A percentile compares a stretch with the other conserved stretches of the same genome.
Evolutionary conservation across 2,797 vertebrate genomes (phyloP).

Genomic region (Protonibea diacanthus): DNA sequence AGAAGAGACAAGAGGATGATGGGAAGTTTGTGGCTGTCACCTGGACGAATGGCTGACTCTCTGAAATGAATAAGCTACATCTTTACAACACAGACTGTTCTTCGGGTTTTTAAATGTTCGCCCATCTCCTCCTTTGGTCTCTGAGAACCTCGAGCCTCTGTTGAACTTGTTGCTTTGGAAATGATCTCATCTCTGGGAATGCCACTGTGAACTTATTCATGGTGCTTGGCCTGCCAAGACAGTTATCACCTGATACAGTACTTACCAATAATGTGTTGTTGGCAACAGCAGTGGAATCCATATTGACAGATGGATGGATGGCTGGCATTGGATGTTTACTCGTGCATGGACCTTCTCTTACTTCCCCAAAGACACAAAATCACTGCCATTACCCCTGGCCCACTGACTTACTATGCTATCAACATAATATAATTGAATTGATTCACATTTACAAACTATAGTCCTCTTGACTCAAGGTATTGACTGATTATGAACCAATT

Average conservation of each 20-base stretch:
- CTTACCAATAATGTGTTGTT: conserved; percentile 28
- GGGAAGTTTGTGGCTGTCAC: conserved; percentile 6
- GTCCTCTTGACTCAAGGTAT: background rate
- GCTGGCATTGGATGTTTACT: conserved; percentile 35
- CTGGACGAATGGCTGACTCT: background rate
- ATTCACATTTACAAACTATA: background rate
- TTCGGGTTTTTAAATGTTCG: conserved; percentile 21
- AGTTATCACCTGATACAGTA: conserved; percentile 14
- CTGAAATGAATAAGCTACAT: conserved; percentile 36
- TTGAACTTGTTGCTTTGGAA: conserved; percentile 20
- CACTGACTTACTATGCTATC: conserved; percentile 3
- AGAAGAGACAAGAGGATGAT: conserved; percentile 8
- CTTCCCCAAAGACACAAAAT: conserved; percentile 32
- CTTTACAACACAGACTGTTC: conserved; percentile 12
- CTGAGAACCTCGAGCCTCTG: background rate
- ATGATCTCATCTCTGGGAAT: conserved; percentile 30
- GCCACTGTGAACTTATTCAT: conserved; percentile 49
- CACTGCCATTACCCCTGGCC: conserved; percentile 10
- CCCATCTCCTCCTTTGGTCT: background rate
- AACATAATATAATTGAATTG: conserved; percentile 11
- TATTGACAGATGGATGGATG: conserved; percentile 4
- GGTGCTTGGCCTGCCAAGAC: conserved; percentile 41
- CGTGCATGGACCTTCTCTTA: conserved; percentile 2
- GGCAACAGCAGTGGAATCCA: conserved; percentile 17
- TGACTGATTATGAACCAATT: background rate